Evolutionary conservation across 2,797 vertebrate species (phyloP).

Genomic region (Crenichthys baileyi): DNA sequence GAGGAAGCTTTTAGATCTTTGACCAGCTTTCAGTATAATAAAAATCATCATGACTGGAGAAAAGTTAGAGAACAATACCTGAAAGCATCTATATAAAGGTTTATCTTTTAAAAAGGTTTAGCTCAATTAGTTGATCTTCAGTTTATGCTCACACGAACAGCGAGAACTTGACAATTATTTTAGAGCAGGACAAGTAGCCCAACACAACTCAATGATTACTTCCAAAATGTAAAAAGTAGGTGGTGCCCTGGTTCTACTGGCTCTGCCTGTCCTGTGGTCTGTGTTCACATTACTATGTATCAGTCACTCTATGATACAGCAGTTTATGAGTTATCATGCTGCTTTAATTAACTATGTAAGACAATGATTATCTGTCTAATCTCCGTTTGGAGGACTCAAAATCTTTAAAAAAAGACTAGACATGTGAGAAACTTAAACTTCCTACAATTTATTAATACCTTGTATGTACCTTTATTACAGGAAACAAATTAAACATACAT

Average conservation of each 20-base stretch:
- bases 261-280: not conserved
- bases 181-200: not conserved
- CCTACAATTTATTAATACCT: not conserved
- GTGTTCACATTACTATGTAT: not conserved
- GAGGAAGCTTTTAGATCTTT: no score
- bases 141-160: not conserved
- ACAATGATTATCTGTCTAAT: not conserved
- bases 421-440: not conserved
- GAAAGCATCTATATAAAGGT: no score
- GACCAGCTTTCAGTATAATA: no score
- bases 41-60: no score
- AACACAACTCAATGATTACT: not conserved
- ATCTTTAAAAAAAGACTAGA: not conserved
- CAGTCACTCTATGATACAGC: not conserved
- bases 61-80: no score
- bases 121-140: not conserved
- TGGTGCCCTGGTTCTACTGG: not conserved
- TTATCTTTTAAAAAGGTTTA: not conserved
- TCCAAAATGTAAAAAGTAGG: not conserved
- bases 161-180: not conserved
- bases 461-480: no score
- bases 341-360: not conserved
- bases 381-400: not conserved
- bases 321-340: not conserved
- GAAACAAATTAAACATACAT: not conserved